Evolutionary conservation across 2,888 invertebrate genomes (phyloP), one percentile per base, ranked within the genome.

Genomic region (Neuroscelio doddi): DNA sequence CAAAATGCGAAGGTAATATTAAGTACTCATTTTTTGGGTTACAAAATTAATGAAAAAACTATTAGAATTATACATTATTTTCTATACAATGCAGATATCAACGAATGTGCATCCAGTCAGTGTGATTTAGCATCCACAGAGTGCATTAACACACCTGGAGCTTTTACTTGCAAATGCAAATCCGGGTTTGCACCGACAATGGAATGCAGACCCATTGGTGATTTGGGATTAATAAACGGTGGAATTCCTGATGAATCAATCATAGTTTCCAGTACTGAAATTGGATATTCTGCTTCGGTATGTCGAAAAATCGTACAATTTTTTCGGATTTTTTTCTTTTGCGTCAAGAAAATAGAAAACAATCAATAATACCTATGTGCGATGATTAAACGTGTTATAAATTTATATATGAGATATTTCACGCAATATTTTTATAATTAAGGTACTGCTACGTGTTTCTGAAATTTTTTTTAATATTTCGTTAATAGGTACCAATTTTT

Each of bases 211-310:
- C 95, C 96, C 0, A 93, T 96, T 27, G 93, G 93, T 3, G 96
- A 96, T 84, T 88, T 97, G 44, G 96, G 96, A 14, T 86, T 94
- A 15, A 92, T 92, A 42, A 95, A 94, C 80, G 95, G 95, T 26
- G 95, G 94, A 50, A 92, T 97, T 76, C 93, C 96, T 0, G 95
- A 96, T 79, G 94, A 94, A 70, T 93, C 95, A 24, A 94, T 97
- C 27, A 91, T 90, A 32, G 94, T 95, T 32, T 96, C 96, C 1
- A 88, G 91, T 49, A 91, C 91, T 49, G 96, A 96, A 86, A 86
- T 89, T 57, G 94, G 95, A 74, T 96, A 94, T 84, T 87, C 89
- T 32, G 95, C 93, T 87, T 90, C 91, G 74, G 93, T 93, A 86
- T 86, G 87, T 4, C 49, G n/a, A 45, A 41, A 29, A n/a, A n/a